Evolutionary conservation across 2,113 vertebrate species (phyloP), one percentile per base, ranked within the genome.

Genomic region (Chaetodon auriga): DNA sequence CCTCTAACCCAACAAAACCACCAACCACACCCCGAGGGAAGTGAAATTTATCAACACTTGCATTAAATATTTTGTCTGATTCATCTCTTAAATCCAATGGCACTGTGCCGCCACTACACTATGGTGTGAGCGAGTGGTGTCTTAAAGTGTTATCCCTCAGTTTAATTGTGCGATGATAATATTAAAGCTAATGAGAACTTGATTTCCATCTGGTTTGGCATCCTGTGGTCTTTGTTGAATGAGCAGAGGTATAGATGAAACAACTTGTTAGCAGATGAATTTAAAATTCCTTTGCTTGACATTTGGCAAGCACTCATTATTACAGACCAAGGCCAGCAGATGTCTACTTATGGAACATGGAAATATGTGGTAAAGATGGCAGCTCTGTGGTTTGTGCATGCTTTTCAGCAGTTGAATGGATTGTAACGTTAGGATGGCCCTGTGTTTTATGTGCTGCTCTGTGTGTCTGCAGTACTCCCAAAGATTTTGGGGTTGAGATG

Each of bases 221-320:
- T 43, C 13, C 51, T 60, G 49, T n/a, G 25, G n/a, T 45, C 43
- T 23, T 23, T 71, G 41, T 35, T 35, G 49, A 71, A 57, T 30
- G 30, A 30, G n/a, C n/a, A n/a, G 41, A 49, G 6, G 11, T 36
- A 69, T 19, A 70, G 51, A 72, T 83, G 11, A 35, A 60, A 60
- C 30, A 10, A 45, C 25, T 75, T 78, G 60, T 70, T 45, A 38
- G 19, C 73, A 76, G 25, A 70, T 64, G 9, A 15, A 49, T 71
- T 55, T 5, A n/a, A 21, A 68, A 62, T 49, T 51, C 21, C 43
- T 61, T 66, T 48, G 80, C 36, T 69, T 75, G 80, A 75, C 61
- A 51, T 78, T 65, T 66, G 43, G 43, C 23, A 53, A 35, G 21
- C 30, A 25, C 48, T 76, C 23, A 64, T 53, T 23, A 43, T 16